Conservation (phyloP, 2,113 vertebrate genomes). For the Hippopotamus amphibius region DNA sequence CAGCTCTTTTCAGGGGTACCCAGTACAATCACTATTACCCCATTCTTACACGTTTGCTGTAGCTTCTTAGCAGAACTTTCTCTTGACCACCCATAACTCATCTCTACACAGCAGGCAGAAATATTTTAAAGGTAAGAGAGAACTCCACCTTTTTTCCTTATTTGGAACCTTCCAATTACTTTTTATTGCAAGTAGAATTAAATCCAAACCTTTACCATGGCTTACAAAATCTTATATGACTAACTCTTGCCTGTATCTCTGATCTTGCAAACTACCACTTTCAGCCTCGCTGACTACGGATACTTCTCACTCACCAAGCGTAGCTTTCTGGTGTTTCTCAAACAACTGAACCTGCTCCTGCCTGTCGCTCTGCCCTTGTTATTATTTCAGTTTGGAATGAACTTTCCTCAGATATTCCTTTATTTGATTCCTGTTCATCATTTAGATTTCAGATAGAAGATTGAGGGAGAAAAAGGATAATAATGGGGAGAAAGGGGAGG, state of each 20-base stretch:
- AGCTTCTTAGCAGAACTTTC: neutral
- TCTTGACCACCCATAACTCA: neutral
- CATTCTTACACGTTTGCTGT: neutral
- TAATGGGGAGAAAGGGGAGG: neutral
- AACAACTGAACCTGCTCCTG: neutral
- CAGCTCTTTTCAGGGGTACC: neutral
- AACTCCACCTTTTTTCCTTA: neutral
- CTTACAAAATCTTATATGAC: neutral
- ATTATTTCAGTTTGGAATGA: neutral
- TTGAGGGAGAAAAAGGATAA: neutral
- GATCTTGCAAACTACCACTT: neutral
- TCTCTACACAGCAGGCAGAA: neutral
- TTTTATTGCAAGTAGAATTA: neutral
- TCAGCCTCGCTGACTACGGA: neutral
- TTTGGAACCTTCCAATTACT: neutral
- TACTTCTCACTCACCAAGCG: neutral
- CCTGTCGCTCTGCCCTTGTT: neutral
- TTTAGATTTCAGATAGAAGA: neutral
- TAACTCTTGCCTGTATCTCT: neutral
- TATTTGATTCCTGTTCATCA: neutral
- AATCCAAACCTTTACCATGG: neutral
- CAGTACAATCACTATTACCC: neutral
- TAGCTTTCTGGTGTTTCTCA: neutral
- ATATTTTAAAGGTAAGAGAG: neutral
- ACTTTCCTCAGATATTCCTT: neutral